Conservation (phyloP, 2,797 vertebrate species). For the Phoxinus dragarum region DNA sequence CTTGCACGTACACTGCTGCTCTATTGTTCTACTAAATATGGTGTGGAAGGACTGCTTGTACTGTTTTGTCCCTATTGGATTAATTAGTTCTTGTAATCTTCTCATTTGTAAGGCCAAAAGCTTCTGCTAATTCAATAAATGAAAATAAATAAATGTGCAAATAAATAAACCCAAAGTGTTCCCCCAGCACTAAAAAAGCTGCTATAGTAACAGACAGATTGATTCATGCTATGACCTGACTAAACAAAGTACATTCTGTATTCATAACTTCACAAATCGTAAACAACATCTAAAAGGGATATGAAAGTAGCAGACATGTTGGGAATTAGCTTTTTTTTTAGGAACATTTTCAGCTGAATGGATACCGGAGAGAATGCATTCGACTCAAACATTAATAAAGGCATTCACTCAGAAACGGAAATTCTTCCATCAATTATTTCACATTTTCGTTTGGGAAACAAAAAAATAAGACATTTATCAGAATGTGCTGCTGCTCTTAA, state of each 20-base stretch:
- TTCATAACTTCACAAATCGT: background rate
- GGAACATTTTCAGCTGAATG: background rate
- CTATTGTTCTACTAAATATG: background rate
- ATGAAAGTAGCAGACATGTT: background rate
- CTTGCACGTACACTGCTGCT: background rate
- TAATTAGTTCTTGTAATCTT: background rate
- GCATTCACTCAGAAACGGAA: background rate
- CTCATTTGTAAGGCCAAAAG: background rate
- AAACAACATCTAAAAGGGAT: background rate
- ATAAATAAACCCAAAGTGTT: background rate
- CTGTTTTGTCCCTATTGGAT: background rate
- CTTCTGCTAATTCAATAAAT: conserved; percentile 11
- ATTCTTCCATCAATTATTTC: background rate
- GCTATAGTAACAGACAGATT: background rate
- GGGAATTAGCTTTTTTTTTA: background rate
- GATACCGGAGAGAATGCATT: too few species aligned
- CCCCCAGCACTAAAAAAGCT: background rate
- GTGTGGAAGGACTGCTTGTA: background rate
- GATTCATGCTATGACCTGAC: background rate
- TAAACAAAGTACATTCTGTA: background rate
- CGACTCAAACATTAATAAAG: background rate
- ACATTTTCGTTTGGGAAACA: background rate
- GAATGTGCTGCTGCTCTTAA: background rate
- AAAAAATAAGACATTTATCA: background rate
- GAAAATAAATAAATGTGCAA: background rate